A percentile compares a stretch with the other conserved stretches of the same genome.
phyloP scores from a whole-genome alignment of 2,888 invertebrate genomes.

The Sphaerophoria taeniata region DNA sequence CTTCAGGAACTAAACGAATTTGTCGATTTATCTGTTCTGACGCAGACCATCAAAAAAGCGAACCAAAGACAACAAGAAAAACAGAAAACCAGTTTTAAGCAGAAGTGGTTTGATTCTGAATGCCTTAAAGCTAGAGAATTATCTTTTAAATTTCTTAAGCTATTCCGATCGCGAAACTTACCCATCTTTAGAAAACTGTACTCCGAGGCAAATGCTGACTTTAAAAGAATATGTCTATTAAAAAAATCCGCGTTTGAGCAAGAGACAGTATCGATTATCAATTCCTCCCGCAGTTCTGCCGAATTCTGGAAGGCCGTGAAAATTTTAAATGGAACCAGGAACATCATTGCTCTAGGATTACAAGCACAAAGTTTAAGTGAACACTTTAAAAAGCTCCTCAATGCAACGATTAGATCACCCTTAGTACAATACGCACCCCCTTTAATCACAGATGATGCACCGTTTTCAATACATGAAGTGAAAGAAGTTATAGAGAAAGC shows the following conservation, averaged over 20 bases:
- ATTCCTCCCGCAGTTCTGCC: neutral
- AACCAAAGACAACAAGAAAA: neutral
- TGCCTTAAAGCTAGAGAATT: neutral
- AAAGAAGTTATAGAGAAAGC: conserved; percentile 1
- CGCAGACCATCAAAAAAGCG: too few species aligned
- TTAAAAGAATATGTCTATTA: neutral
- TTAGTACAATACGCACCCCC: conserved; percentile 4
- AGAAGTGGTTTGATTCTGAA: neutral
- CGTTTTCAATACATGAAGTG: neutral
- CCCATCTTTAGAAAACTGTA: neutral
- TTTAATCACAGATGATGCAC: neutral
- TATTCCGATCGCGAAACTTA: neutral
- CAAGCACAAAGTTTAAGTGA: conserved; percentile 4
- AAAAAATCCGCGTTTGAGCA: neutral
- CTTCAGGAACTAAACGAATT: too few species aligned
- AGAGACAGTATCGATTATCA: neutral
- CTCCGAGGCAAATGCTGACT: neutral
- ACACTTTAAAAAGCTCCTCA: conserved; percentile 9
- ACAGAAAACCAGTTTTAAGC: neutral
- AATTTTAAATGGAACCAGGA: conserved; percentile 5
- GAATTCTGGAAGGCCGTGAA: conserved; percentile 11
- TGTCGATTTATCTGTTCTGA: too few species aligned
- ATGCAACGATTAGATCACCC: neutral
- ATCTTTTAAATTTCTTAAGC: neutral
- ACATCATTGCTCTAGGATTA: neutral